Percentiles rank a stretch among this genome's conserved stretches.
These are phyloP conservation scores for Meloidogyne exigua DNA, from an alignment of 1,140 invertebrate species.

Conservation along the genomic window DNA sequence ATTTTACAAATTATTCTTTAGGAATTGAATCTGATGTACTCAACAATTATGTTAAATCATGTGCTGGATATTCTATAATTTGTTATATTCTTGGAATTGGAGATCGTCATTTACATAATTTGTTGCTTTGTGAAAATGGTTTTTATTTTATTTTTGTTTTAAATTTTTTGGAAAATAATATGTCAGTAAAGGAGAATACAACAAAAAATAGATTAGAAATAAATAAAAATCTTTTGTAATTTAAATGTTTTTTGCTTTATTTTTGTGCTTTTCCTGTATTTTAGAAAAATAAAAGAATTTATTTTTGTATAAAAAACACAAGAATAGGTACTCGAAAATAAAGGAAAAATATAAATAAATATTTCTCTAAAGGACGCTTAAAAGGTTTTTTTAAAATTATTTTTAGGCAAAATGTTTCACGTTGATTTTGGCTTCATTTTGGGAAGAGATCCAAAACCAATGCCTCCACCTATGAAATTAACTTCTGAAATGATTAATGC, in stretches of 20 bases:
- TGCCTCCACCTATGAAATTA: slow-evolving; percentile 96
- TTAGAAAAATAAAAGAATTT: too few relatives aligned
- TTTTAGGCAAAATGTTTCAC: slow-evolving; percentile 73
- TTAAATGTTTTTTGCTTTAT: too few relatives aligned
- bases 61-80: slow-evolving; percentile 93
- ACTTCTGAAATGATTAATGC: slow-evolving; percentile 98
- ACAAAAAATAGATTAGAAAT: too few relatives aligned
- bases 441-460: slow-evolving; percentile 92
- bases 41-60: slow-evolving; percentile 85
- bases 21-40: slow-evolving; percentile 83
- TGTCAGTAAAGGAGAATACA: too few relatives aligned
- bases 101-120: slow-evolving; percentile 94
- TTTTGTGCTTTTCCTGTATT: too few relatives aligned
- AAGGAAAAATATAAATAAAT: too few relatives aligned
- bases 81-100: slow-evolving; percentile 96
- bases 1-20: slow-evolving; percentile 3
- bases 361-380: too few relatives aligned
- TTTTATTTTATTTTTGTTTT: slow-evolving; percentile 67
- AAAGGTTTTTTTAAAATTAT: not conserved
- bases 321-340: too few relatives aligned
- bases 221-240: too few relatives aligned
- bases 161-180: too few relatives aligned
- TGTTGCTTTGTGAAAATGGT: slow-evolving; percentile 72
- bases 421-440: slow-evolving; percentile 99
- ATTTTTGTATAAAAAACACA: too few relatives aligned